Percentiles rank a stretch among this genome's conserved stretches.
Conservation (phyloP, 2,113 vertebrate genomes). For the Cephalopterus ornatus region DNA sequence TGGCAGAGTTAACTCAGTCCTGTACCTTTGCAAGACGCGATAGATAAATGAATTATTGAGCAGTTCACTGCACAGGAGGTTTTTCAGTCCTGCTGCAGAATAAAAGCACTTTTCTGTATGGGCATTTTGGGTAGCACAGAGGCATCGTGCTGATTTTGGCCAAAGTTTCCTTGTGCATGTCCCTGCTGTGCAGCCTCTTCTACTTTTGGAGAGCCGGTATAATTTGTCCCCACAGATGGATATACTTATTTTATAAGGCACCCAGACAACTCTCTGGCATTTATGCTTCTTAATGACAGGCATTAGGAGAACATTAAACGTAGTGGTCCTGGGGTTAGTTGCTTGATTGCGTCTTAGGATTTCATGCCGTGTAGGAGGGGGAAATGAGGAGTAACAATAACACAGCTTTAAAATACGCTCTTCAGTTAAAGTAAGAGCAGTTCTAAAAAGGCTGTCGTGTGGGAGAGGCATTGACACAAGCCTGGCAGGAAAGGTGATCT, state of each 20-base stretch:
- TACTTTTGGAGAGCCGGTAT: neutral
- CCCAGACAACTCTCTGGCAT: neutral
- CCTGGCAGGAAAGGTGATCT: neutral
- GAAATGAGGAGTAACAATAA: constrained; percentile 18
- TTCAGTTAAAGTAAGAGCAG: neutral
- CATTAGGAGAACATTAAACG: constrained; percentile 18
- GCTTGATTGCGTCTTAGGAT: neutral
- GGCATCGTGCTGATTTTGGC: neutral
- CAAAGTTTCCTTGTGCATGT: neutral
- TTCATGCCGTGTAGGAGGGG: neutral
- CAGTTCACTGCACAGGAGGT: constrained; percentile 2
- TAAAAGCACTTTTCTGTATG: neutral
- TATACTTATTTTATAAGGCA: constrained; percentile 3
- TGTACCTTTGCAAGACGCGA: neutral
- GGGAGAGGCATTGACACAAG: neutral
- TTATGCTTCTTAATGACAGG: constrained; percentile 12
- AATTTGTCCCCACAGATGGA: neutral
- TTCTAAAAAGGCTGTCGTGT: neutral
- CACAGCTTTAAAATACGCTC: neutral
- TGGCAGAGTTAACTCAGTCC: constrained; percentile 40
- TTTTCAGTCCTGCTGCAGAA: neutral
- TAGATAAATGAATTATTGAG: constrained; percentile 27
- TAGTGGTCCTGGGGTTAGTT: constrained; percentile 12
- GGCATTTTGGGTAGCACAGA: neutral
- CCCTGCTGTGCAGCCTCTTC: neutral